Percentiles rank a stretch among this genome's conserved stretches.
Conservation (phyloP, 2,113 vertebrate genomes). For the Strix uralensis region DNA sequence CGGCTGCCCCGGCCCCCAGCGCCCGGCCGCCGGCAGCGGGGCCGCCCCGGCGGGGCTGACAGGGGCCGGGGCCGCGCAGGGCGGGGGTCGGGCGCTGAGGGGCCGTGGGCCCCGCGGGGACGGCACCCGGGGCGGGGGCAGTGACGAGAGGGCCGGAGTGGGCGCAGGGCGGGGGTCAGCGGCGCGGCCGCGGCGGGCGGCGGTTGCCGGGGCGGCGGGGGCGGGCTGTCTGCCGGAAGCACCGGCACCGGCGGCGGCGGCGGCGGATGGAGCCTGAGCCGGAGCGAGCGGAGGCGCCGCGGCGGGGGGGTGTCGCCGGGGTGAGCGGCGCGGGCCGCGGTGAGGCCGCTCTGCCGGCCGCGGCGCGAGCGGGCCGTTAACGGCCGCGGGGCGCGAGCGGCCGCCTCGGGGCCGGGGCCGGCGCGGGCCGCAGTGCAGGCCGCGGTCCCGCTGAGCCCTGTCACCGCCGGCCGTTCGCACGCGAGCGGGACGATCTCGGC, state of each 20-base stretch:
- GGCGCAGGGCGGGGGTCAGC: not conserved
- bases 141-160: not conserved
- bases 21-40: too few species aligned
- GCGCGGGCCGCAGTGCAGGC: not conserved
- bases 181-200: not conserved
- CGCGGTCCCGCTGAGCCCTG: too few species aligned
- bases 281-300: conserved; percentile 64
- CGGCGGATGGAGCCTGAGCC: conserved; percentile 80
- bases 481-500: not conserved
- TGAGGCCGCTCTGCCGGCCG: not conserved
- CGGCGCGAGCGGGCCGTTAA: too few species aligned
- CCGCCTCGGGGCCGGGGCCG: not conserved
- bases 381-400: not conserved
- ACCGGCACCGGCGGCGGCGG: not conserved
- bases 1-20: not conserved
- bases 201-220: not conserved
- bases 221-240: conserved; percentile 69
- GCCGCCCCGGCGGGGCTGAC: not conserved
- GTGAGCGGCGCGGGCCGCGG: not conserved
- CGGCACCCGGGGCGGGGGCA: not conserved
- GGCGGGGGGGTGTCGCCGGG: not conserved
- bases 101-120: too few species aligned
- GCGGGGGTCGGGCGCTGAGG: not conserved
- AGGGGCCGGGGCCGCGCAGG: not conserved
- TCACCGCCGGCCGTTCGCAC: not conserved